These are phyloP conservation scores for Belonocnema kinseyi DNA, from an alignment of 1,140 invertebrate species.

Conservation along the genomic window DNA sequence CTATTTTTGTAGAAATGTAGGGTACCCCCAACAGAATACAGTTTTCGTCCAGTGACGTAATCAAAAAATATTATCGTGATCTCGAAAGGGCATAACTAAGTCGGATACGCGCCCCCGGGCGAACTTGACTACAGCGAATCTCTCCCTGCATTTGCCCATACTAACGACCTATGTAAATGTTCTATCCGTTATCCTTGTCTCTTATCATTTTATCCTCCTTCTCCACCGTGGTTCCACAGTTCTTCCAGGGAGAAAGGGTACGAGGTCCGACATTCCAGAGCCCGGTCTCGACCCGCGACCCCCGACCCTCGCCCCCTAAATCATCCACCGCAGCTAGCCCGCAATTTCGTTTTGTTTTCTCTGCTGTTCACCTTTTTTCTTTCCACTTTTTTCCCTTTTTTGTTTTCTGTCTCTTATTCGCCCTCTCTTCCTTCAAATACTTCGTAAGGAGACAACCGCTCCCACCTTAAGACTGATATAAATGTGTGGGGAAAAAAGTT, in stretches of 20 bases:
- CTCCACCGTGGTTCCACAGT: constrained; percentile 42
- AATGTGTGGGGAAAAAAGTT: constrained; percentile 17
- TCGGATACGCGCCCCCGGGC: constrained; percentile 36
- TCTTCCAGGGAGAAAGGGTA: constrained; percentile 47
- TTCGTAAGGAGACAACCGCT: constrained; percentile 33
- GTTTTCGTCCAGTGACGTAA: not conserved
- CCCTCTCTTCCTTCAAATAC: constrained; percentile 10
- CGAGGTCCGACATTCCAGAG: constrained; percentile 68
- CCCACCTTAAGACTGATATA: constrained; percentile 20
- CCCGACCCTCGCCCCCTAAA: constrained; percentile 73
- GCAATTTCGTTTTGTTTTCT: constrained; percentile 71
- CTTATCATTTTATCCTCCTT: constrained; percentile 68
- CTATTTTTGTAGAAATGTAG: not conserved
- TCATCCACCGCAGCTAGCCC: constrained; percentile 71
- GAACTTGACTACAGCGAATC: constrained; percentile 41
- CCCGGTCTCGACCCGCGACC: constrained; percentile 72
- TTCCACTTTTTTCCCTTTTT: constrained; percentile 53
- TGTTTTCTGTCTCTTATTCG: constrained; percentile 44
- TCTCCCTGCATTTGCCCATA: constrained; percentile 48
- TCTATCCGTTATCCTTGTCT: constrained; percentile 71
- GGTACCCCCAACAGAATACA: not conserved
- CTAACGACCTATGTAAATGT: constrained; percentile 74
- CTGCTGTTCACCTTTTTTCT: constrained; percentile 47
- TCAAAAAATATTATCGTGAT: constrained; percentile 20
- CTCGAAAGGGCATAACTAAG: constrained; percentile 1